phyloP scores from a whole-genome alignment of 2,797 vertebrate species.

The Neoniphon sammara region DNA sequence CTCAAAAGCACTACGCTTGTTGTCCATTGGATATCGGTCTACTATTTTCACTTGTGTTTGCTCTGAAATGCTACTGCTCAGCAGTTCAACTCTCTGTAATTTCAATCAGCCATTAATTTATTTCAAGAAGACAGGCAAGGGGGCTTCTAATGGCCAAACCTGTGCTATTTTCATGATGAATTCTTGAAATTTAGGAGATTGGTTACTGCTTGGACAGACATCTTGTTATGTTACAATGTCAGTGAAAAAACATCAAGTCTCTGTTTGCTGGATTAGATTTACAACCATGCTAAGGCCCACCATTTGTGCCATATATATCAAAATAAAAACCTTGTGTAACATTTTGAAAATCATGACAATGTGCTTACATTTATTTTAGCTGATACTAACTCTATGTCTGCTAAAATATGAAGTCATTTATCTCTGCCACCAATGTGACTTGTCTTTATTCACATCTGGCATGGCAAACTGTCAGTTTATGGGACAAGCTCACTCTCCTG shows the following conservation, averaged over 20 bases:
- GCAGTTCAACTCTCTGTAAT: constrained; percentile 52
- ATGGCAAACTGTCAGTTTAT: constrained; percentile 14
- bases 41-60: constrained; percentile 58
- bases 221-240: constrained; percentile 29
- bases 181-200: constrained; percentile 55
- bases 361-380: background rate
- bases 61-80: constrained; percentile 62
- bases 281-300: background rate
- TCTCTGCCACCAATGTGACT: constrained; percentile 17
- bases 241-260: background rate
- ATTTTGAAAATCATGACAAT: background rate
- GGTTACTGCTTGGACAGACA: constrained; percentile 39
- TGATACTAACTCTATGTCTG: background rate
- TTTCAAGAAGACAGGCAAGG: constrained; percentile 31
- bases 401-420: constrained; percentile 1
- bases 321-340: constrained; percentile 1
- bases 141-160: constrained; percentile 47
- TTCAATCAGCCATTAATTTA: constrained; percentile 66
- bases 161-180: constrained; percentile 66
- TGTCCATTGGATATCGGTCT: constrained; percentile 13
- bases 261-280: background rate
- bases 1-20: constrained; percentile 61
- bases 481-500: constrained; percentile 27
- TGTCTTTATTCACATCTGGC: constrained; percentile 38
- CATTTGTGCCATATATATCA: background rate